Base-by-base conservation (phyloP, 2,113 vertebrate genomes). In the Gambusia holbrooki region DNA sequence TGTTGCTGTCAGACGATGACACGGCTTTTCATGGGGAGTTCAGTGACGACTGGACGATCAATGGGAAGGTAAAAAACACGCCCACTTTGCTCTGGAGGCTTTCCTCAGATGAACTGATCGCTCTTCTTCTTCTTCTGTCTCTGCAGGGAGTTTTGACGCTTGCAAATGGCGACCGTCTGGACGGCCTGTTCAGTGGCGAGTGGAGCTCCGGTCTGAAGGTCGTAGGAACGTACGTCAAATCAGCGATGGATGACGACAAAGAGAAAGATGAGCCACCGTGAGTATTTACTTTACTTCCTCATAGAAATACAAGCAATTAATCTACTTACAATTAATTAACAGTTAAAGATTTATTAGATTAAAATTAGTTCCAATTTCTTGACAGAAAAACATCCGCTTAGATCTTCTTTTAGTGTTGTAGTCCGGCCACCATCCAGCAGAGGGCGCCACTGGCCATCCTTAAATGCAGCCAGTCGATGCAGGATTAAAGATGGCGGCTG, bases 151-250 rank as follows among this genome's bases (percentile, higher is more conserved):
- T 94, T 17, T 85, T 99, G 69, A 95, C 94, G 29, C 93, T 98
- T 89, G 93, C 95, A 72, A 98, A 99, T 54, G 97, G 97, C 70
- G 97, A 99, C 87, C 95, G 91, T 69, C 92, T 99, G 79, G 96
- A 98, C 60, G 98, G 98, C 48, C 77, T 90, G 82, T 99, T 99
- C 94, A 96, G 79, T 86, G 98, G 98, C 82, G 95, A 97, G 79
- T 99, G 98, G 98, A 95, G 94, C 81, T 77, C 95, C 71, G 96
- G 97, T 25, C 95, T 99, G 89, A 99, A 97, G 92, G 95, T 99
- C 74, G 91, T 93, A 12, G 98, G 97, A 86, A 96, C 93, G 3
- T 99, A 97, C 92, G 95, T 92, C 87, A 99, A 98, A 84, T 93
- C 96, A 58, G 91, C 86, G 63, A 63, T 92, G 1, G 96, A 95